Conservation (phyloP, 2,888 invertebrate species). For the Diplazon laetatorius region DNA sequence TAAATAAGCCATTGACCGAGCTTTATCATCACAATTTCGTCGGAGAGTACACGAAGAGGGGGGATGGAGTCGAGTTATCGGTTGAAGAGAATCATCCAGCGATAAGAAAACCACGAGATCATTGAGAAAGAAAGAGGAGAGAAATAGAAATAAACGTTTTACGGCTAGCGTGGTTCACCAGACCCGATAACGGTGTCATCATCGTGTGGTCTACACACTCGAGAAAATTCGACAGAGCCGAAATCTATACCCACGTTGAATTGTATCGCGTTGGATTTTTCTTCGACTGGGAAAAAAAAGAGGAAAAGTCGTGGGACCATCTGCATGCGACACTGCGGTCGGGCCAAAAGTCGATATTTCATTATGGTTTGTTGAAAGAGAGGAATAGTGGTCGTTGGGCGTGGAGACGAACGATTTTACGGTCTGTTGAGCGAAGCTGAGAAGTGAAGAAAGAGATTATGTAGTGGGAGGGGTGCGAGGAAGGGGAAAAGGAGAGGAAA, state of each 20-base stretch:
- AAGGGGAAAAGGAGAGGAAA: neutral
- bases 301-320: slow-evolving; percentile 27
- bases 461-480: neutral
- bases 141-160: no score
- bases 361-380: slow-evolving; percentile 38
- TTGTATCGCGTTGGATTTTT: slow-evolving; percentile 12
- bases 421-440: slow-evolving; percentile 3
- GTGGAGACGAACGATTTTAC: neutral
- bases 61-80: no score
- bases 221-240: slow-evolving; percentile 2
- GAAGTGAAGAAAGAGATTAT: slow-evolving; percentile 4
- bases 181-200: neutral
- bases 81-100: no score
- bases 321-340: slow-evolving; percentile 21
- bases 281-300: no score
- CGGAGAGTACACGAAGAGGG: no score
- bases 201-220: neutral
- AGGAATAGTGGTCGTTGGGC: neutral
- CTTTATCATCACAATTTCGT: no score
- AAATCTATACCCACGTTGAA: neutral
- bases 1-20: no score
- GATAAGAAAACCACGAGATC: no score
- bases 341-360: slow-evolving; percentile 56
- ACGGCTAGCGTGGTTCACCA: no score
- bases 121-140: no score